phyloP scores from a whole-genome alignment of 23 tunicate species.

The Phallusia fumigata region DNA sequence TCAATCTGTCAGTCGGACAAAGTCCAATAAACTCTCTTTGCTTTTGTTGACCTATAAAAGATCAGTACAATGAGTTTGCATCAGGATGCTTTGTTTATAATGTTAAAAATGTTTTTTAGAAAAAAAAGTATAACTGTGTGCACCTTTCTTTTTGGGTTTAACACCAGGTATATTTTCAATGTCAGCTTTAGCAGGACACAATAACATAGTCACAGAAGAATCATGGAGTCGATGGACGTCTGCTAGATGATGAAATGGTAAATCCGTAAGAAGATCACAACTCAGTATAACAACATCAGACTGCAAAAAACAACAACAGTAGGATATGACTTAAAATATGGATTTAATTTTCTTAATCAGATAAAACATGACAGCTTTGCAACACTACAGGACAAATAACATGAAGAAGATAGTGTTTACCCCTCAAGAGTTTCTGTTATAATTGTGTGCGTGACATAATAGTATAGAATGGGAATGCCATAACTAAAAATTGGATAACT shows the following conservation, averaged over 20 bases:
- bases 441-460: no score
- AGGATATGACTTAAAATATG: background rate
- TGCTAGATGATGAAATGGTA: constrained; percentile 56
- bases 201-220: constrained; percentile 67
- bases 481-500: no score
- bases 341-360: no score
- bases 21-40: constrained; percentile 77
- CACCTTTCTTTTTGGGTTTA: constrained; percentile 64
- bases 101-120: no score
- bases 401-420: no score
- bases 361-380: no score
- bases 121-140: background rate
- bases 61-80: no score
- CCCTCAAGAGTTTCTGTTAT: no score
- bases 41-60: constrained; percentile 24
- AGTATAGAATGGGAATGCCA: no score
- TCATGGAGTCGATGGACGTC: constrained; percentile 73
- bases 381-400: no score
- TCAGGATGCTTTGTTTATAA: no score
- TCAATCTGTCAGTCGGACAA: background rate
- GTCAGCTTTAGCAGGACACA: constrained; percentile 38
- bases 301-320: constrained; percentile 23
- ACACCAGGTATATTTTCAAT: constrained; percentile 66
- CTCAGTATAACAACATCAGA: constrained; percentile 59
- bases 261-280: constrained; percentile 65